Conservation (phyloP, 2,113 vertebrate genomes). For the Petroica traversi region DNA sequence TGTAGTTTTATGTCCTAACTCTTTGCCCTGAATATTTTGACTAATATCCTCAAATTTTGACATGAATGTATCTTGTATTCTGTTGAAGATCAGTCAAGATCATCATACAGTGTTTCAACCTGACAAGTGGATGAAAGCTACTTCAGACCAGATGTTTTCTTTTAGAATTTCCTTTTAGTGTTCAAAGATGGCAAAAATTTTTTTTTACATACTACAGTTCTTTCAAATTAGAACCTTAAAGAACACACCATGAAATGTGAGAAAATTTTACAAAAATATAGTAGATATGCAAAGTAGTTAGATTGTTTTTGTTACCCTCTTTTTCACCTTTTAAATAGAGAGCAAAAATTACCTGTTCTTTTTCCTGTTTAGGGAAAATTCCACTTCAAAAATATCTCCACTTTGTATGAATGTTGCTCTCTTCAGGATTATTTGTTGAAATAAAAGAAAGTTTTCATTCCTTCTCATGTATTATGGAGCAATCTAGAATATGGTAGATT, state of each 20-base stretch:
- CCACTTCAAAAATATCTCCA: not conserved
- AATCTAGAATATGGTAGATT: not conserved
- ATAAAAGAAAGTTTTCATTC: not conserved
- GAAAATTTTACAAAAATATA: not conserved
- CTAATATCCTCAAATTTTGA: not conserved
- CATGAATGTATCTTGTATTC: not conserved
- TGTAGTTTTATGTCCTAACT: not conserved
- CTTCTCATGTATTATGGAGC: not conserved
- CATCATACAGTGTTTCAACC: not conserved
- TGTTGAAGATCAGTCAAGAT: not conserved
- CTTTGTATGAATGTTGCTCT: not conserved
- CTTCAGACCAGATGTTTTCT: not conserved
- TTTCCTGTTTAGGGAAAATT: not conserved
- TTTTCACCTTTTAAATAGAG: not conserved
- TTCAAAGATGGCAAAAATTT: not conserved
- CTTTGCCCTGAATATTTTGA: not conserved
- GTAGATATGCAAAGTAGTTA: not conserved
- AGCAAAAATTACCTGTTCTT: not conserved
- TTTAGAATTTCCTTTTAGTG: not conserved
- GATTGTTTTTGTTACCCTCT: rapidly evolving
- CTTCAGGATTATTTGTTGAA: not conserved
- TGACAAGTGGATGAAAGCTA: not conserved
- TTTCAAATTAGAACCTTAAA: not conserved
- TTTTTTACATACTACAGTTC: not conserved
- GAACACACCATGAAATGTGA: not conserved